Evolutionary conservation across 2,113 vertebrate genomes (phyloP).

Genomic region (Chloebia gouldiae): DNA sequence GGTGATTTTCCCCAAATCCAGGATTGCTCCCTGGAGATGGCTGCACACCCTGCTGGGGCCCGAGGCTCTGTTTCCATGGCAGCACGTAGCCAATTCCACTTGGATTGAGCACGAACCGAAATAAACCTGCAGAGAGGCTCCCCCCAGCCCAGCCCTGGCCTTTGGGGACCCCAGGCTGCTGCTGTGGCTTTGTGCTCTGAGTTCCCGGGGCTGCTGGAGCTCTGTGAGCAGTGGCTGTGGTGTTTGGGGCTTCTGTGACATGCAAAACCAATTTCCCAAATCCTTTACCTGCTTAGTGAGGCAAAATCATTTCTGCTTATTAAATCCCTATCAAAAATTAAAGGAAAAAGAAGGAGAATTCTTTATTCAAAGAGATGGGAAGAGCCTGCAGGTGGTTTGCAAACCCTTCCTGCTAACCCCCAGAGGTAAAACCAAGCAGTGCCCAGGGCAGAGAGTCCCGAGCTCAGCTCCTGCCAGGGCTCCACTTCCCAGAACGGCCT

Average conservation of each 20-base stretch:
- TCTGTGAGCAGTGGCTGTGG: rapidly evolving
- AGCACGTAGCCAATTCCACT: neutral
- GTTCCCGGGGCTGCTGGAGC: neutral
- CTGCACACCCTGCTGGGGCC: neutral
- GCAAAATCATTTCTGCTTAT: neutral
- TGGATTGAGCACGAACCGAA: neutral
- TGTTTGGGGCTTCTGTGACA: neutral
- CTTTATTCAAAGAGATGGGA: neutral
- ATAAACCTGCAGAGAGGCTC: neutral
- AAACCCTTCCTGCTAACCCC: neutral
- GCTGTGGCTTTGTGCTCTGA: neutral
- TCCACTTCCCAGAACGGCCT: neutral
- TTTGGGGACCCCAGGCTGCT: neutral
- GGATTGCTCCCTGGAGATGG: neutral
- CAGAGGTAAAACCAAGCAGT: neutral
- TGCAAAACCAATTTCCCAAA: neutral
- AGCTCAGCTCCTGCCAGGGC: neutral
- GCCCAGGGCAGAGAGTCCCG: neutral
- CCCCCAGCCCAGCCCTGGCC: neutral
- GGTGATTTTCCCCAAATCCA: neutral
- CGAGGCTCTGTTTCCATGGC: conserved; percentile 41
- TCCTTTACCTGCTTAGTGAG: neutral
- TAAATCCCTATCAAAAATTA: neutral
- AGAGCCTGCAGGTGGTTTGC: neutral
- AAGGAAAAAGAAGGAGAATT: neutral